These are phyloP conservation scores for Apomyelois bistriatella DNA, from an alignment of 2,888 invertebrate species.

Conservation along the genomic window DNA sequence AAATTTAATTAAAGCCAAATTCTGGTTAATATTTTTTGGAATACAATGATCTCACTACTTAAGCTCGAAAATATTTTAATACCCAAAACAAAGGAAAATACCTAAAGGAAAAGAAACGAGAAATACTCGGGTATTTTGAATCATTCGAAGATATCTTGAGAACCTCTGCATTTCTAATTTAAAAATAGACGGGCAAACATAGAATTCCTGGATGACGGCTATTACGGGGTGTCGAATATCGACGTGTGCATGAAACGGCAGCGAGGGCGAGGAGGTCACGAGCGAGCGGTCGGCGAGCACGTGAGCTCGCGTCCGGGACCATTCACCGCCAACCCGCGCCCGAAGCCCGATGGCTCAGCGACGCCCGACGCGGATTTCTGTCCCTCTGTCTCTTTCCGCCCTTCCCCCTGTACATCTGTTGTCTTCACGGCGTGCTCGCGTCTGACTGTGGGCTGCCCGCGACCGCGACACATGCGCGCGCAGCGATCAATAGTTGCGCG, in stretches of 20 bases:
- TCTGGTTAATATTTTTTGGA: too few species aligned
- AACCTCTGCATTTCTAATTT: not conserved
- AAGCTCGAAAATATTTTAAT: not conserved
- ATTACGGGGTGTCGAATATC: conserved; percentile 24
- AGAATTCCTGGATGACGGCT: conserved; percentile 10
- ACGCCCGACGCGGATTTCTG: not conserved
- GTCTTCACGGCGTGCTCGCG: not conserved
- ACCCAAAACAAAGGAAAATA: not conserved
- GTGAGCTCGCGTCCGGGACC: conserved; percentile 67
- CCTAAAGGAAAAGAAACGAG: not conserved
- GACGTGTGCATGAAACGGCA: conserved; percentile 27
- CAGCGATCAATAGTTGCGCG: conserved; percentile 56
- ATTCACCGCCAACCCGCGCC: conserved; percentile 42
- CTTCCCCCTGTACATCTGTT: not conserved
- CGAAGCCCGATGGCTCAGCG: not conserved
- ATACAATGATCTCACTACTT: not conserved
- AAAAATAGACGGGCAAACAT: conserved; percentile 10
- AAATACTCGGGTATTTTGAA: too few species aligned
- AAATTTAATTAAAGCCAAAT: too few species aligned
- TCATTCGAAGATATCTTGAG: not conserved
- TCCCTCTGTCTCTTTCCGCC: not conserved
- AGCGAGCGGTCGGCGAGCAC: conserved; percentile 28
- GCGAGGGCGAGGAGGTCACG: conserved; percentile 33
- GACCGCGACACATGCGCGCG: conserved; percentile 49
- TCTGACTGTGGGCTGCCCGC: too few species aligned